These are phyloP conservation scores for Chlorops oryzae DNA, from an alignment of 1,140 invertebrate species.

Conservation along the genomic window DNA sequence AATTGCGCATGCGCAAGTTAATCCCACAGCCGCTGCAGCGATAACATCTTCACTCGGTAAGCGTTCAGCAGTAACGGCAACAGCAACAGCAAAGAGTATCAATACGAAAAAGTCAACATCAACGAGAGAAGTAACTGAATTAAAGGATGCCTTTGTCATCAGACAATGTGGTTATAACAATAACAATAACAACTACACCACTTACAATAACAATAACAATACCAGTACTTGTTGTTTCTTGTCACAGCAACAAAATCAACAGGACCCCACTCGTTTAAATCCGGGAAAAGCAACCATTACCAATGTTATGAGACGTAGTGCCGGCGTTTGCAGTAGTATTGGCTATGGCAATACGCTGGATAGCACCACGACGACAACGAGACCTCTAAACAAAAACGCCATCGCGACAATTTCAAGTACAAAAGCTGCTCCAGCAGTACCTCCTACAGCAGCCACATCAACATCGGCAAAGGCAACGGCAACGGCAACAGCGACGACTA, in stretches of 20 bases:
- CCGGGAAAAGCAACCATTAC: constrained; percentile 3
- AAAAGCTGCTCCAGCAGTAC: constrained; percentile 5
- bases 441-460: too few species aligned
- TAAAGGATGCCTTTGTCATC: too few species aligned
- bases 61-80: constrained; percentile 15
- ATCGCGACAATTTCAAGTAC: constrained; percentile 7
- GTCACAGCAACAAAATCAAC: too few species aligned
- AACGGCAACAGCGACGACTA: constrained; percentile 19
- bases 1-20: constrained; percentile 41
- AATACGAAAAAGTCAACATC: too few species aligned
- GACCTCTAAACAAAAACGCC: too few species aligned
- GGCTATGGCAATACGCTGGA: too few species aligned
- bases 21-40: constrained; percentile 4
- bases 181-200: constrained; percentile 6
- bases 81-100: constrained; percentile 5
- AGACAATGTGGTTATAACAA: constrained; percentile 16
- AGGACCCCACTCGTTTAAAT: too few species aligned
- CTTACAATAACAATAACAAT: not conserved
- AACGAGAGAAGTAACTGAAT: too few species aligned
- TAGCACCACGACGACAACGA: too few species aligned
- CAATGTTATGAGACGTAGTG: too few species aligned
- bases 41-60: too few species aligned
- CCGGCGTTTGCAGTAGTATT: too few species aligned
- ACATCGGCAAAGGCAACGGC: constrained; percentile 17
- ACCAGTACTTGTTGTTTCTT: constrained; percentile 6